These are phyloP conservation scores for Melanotaenia parkinsoni DNA, from an alignment of 2,797 vertebrate genomes.

Conservation along the genomic window DNA sequence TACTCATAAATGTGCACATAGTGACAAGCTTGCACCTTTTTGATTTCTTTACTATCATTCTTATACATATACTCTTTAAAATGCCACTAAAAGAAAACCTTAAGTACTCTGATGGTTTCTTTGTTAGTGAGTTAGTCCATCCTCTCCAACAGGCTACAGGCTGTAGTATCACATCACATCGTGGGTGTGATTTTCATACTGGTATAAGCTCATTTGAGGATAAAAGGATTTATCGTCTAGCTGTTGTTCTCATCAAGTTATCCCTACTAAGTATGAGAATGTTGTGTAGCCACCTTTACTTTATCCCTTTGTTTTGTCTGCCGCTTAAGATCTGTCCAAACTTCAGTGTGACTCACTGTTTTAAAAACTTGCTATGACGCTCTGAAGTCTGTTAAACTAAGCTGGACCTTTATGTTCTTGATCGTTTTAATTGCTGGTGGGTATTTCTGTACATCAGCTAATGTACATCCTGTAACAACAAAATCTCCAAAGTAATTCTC, in stretches of 20 bases:
- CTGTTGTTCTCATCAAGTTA: slow-evolving; percentile 41
- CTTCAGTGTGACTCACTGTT: slow-evolving; percentile 16
- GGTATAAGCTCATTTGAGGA: slow-evolving; percentile 61
- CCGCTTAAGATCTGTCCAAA: slow-evolving; percentile 24
- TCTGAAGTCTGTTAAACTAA: background rate
- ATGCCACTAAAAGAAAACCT: background rate
- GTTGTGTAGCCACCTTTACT: slow-evolving; percentile 10
- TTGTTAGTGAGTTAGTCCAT: background rate
- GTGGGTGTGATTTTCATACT: slow-evolving; percentile 53
- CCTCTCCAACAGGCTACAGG: background rate
- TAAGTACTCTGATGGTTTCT: background rate
- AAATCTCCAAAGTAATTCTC: background rate
- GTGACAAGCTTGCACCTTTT: background rate
- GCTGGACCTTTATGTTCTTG: background rate
- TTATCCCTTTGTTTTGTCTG: slow-evolving; percentile 39
- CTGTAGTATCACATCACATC: slow-evolving; percentile 23
- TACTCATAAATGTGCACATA: background rate
- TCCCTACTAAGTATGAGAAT: slow-evolving; percentile 19
- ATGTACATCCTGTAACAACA: too few relatives aligned
- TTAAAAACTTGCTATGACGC: slow-evolving; percentile 3
- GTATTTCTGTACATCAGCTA: background rate
- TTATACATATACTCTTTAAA: background rate
- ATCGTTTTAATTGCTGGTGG: background rate
- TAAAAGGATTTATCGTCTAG: slow-evolving; percentile 54
- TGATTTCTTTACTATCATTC: background rate